These are phyloP conservation scores for Candoia aspera DNA, from an alignment of 2,113 vertebrate species.

Conservation along the genomic window DNA sequence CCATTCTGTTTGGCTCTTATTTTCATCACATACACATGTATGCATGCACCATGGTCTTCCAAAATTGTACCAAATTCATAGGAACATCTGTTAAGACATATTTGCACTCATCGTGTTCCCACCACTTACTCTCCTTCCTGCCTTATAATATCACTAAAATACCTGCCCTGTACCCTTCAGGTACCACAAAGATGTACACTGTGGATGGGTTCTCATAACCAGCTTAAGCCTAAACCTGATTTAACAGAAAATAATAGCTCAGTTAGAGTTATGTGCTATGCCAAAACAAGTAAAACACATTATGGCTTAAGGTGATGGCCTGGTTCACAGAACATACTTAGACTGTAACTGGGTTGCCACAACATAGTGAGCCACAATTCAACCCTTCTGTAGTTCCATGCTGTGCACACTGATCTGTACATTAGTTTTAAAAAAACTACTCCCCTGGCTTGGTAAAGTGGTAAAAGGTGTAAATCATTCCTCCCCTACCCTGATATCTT, in stretches of 20 bases:
- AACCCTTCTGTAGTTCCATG: too few species aligned
- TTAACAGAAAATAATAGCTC: background rate
- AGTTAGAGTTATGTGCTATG: background rate
- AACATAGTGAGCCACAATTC: too few species aligned
- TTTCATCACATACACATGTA: background rate
- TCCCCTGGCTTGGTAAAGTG: too few species aligned
- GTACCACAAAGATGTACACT: background rate
- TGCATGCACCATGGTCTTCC: background rate
- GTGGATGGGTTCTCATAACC: background rate
- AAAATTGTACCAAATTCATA: background rate
- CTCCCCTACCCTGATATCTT: too few species aligned
- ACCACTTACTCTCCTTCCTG: background rate
- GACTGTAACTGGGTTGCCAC: too few species aligned
- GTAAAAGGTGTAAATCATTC: too few species aligned
- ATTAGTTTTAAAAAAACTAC: too few species aligned
- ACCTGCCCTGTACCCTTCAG: background rate
- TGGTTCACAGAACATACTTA: too few species aligned
- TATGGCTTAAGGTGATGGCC: too few species aligned
- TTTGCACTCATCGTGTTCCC: slow-evolving; percentile 40
- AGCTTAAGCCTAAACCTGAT: background rate
- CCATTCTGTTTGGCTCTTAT: background rate
- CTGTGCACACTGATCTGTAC: too few species aligned
- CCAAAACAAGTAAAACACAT: background rate
- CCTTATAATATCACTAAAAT: background rate
- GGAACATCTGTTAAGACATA: background rate